Conservation (phyloP, 2,113 vertebrate genomes). For the Nannobrachium achirus region DNA sequence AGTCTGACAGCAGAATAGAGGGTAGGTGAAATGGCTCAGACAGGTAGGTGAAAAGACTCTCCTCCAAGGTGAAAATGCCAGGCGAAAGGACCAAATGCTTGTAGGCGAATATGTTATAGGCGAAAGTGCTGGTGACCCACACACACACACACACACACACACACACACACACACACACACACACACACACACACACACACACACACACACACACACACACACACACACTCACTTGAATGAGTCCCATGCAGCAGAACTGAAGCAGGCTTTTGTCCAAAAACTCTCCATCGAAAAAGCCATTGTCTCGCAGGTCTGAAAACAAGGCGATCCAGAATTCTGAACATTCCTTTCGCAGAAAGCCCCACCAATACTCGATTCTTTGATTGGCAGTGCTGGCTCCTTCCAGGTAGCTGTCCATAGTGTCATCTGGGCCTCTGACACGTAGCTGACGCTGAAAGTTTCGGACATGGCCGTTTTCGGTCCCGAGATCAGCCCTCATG, state of each 20-base stretch:
- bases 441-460: slow-evolving; percentile 32
- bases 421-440: slow-evolving; percentile 10
- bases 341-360: slow-evolving; percentile 39
- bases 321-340: slow-evolving; percentile 44
- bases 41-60: no score
- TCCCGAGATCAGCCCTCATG: slow-evolving; percentile 40
- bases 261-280: slow-evolving; percentile 44
- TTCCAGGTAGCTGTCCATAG: no score
- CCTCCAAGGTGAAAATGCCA: no score
- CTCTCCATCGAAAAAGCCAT: slow-evolving; percentile 27
- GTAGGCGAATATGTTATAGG: no score
- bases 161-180: no score
- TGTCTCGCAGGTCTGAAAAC: slow-evolving; percentile 42
- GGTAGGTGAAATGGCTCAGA: no score
- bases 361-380: slow-evolving; percentile 30
- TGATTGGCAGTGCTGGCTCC: slow-evolving; percentile 44
- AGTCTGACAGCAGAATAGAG: no score
- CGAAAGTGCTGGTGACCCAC: no score
- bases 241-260: slow-evolving; percentile 48
- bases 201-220: neutral
- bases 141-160: no score
- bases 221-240: slow-evolving; percentile 40
- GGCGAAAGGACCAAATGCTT: no score
- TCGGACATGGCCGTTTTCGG: slow-evolving; percentile 29
- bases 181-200: no score